Evolutionary conservation across 2,797 vertebrate genomes (phyloP).

Genomic region (Choloepus didactylus): DNA sequence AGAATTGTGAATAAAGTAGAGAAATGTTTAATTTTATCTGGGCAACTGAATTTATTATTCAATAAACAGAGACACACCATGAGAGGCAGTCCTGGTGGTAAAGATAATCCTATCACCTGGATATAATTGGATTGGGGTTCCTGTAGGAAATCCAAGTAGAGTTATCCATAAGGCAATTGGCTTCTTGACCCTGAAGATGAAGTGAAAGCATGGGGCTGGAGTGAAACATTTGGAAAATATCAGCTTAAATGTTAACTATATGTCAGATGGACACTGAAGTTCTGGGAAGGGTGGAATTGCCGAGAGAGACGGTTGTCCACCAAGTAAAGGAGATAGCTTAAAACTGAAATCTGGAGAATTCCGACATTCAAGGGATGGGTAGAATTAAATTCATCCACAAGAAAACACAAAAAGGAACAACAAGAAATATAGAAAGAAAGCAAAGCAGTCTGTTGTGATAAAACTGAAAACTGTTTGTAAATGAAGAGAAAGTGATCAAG

Average conservation of each 20-base stretch:
- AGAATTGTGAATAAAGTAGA: neutral
- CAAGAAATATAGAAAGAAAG: neutral
- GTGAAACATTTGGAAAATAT: conserved; percentile 27
- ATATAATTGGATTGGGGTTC: neutral
- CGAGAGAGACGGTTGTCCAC: neutral
- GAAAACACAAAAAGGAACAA: neutral
- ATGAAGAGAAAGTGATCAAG: neutral
- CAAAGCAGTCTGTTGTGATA: neutral
- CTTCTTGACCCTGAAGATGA: neutral
- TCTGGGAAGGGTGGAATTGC: neutral
- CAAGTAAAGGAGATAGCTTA: neutral
- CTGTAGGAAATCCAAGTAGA: neutral
- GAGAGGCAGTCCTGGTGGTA: neutral
- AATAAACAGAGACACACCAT: neutral
- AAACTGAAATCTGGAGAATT: neutral
- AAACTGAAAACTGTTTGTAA: conserved; percentile 37
- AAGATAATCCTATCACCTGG: neutral
- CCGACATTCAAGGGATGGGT: neutral
- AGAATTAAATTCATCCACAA: conserved; percentile 22
- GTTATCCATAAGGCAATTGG: conserved; percentile 2
- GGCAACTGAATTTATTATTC: conserved; percentile 27
- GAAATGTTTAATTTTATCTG: conserved; percentile 1
- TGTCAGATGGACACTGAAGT: neutral
- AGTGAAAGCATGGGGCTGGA: neutral
- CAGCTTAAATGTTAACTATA: conserved; percentile 13